Evolutionary conservation across 2,797 vertebrate species (phyloP).

Genomic region (Momotus momota): DNA sequence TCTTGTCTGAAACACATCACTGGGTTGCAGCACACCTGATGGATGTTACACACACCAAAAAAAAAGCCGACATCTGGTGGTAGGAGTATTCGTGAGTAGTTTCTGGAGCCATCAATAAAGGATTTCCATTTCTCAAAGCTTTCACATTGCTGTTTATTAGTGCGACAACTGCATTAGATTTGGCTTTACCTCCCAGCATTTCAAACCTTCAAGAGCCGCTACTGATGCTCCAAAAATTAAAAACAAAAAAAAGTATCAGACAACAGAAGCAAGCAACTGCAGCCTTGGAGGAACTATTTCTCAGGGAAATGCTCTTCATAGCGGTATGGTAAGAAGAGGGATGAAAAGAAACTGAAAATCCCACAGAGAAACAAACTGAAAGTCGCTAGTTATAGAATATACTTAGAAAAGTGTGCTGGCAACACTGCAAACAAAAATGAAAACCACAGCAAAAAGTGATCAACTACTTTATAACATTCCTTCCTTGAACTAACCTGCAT

Average conservation of each 20-base stretch:
- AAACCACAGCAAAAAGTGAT: background rate
- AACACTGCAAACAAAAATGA: background rate
- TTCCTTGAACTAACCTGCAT: background rate
- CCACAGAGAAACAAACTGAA: too few species aligned
- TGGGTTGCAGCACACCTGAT: background rate
- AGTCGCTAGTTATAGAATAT: background rate
- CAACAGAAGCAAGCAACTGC: background rate
- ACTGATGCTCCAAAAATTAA: background rate
- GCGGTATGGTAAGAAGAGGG: background rate
- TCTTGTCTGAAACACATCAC: background rate
- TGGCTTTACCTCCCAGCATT: background rate
- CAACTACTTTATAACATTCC: background rate
- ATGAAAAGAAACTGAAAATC: background rate
- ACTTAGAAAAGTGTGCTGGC: fast-evolving
- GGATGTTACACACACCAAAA: background rate
- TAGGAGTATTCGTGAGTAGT: background rate
- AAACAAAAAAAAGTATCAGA: background rate
- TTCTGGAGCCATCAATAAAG: background rate
- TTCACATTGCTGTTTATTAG: background rate
- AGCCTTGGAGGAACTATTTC: background rate
- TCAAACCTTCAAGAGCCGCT: background rate
- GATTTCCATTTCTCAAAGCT: background rate
- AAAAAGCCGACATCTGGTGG: background rate
- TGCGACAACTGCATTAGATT: background rate
- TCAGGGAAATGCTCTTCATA: background rate